Evolutionary conservation across 2,797 vertebrate genomes (phyloP).

Genomic region (Eospalax fontanierii): DNA sequence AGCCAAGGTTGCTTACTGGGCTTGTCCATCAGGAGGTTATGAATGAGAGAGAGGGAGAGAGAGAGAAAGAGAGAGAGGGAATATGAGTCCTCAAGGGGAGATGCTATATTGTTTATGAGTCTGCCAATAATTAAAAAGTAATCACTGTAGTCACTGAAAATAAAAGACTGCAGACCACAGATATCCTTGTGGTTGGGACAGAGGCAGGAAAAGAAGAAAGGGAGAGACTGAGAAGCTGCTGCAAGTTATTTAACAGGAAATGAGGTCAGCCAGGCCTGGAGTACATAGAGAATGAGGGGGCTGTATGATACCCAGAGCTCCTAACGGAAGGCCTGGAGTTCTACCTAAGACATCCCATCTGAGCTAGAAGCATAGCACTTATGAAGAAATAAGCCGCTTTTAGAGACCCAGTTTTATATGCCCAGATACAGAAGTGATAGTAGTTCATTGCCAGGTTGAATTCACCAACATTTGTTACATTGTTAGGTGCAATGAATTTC

Average conservation of each 20-base stretch:
- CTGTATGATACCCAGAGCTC: not conserved
- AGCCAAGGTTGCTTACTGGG: not conserved
- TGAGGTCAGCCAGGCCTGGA: not conserved
- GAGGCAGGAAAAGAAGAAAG: constrained; percentile 14
- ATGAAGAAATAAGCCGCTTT: not conserved
- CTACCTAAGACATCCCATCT: not conserved
- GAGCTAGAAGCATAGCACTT: not conserved
- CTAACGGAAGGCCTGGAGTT: not conserved
- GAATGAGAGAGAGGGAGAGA: not conserved
- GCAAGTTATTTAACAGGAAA: not conserved
- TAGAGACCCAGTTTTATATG: not conserved
- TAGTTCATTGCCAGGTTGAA: not conserved
- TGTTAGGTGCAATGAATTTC: not conserved
- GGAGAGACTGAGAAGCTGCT: not conserved
- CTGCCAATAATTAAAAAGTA: not conserved
- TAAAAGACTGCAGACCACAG: not conserved
- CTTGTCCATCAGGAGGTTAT: not conserved
- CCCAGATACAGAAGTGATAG: not conserved
- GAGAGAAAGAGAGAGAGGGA: not conserved
- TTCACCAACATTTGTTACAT: not conserved
- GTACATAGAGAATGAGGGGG: not conserved
- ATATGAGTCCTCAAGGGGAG: too few species aligned
- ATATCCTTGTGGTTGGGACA: not conserved
- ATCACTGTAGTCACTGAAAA: not conserved
- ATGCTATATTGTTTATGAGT: not conserved